Conservation (phyloP, 2,797 vertebrate genomes). For the Esox lucius region DNA sequence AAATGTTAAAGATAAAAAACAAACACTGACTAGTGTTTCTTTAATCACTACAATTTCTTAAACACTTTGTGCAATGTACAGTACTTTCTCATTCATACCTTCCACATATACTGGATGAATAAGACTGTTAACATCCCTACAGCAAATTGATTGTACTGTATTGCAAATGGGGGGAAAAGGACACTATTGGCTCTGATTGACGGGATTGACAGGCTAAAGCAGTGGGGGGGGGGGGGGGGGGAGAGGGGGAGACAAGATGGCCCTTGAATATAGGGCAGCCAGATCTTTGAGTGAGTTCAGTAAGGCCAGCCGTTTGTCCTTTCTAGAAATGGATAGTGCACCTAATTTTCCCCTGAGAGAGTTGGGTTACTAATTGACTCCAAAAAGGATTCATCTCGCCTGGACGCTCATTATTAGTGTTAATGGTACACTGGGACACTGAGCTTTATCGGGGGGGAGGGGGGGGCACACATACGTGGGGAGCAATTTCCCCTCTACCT, state of each 20-base stretch:
- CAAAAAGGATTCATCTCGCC: slow-evolving; percentile 30
- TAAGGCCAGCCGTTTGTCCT: slow-evolving; percentile 35
- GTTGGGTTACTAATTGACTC: slow-evolving; percentile 39
- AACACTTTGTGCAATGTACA: too few relatives aligned
- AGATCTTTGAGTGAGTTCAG: slow-evolving; percentile 35
- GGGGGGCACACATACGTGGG: neutral
- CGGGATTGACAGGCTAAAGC: neutral
- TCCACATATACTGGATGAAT: slow-evolving; percentile 10
- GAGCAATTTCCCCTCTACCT: neutral
- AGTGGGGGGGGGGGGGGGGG: neutral
- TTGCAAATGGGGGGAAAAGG: neutral
- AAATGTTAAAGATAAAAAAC: too few relatives aligned
- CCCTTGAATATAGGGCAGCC: slow-evolving; percentile 4
- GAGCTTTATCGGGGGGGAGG: neutral
- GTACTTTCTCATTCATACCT: neutral
- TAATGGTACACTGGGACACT: slow-evolving; percentile 17
- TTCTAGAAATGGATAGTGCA: slow-evolving; percentile 30
- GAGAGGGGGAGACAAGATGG: neutral
- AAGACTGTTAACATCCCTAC: slow-evolving; percentile 19
- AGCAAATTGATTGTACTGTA: slow-evolving; percentile 23
- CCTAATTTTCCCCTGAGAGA: slow-evolving; percentile 18
- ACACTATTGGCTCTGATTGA: neutral
- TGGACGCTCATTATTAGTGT: slow-evolving; percentile 8
- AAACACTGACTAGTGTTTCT: too few relatives aligned
- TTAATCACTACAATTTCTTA: too few relatives aligned